Base-by-base conservation (phyloP, 35 echinoderm and acorn worm species). In the Patiria miniata region DNA sequence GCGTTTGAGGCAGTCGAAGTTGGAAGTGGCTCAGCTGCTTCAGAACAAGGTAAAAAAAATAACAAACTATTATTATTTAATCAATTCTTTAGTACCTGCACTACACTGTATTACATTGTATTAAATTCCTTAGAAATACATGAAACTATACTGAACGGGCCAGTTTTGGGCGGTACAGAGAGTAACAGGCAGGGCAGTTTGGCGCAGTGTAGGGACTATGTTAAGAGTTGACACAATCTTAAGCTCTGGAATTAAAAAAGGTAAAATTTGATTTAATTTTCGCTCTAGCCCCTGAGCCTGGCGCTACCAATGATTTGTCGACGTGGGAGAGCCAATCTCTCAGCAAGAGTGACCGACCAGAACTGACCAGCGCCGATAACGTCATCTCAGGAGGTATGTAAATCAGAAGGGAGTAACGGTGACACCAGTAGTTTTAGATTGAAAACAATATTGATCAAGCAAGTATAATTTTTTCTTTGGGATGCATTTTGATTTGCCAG, bases 311-410 rank as follows among this genome's bases (percentile, higher is more conserved):
- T 85, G 89, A 94, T 18, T 22, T 90, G 39, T 93, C 95, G 15
- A 42, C 83, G 10, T 94, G 92, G 85, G 68, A 88, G 28, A 89
- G 95, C 52, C 95, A 97, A 78, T 38, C 89, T 5, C 68, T 97
- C 59, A 79, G 78, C 39, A 97, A 91, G 81, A 97, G 95, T 89
- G 95, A 97, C 81, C 84, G 95, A 38, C 95, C 95, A 81, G 95
- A 97, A 61, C 81, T 97, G 88, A 97, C 95, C 69, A 97, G 95
- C 89, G 91, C 95, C 55, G 89, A 91, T 2, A 89, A 53, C 0
- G 92, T 97, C 37, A 94, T 94, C 26, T 97, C 94, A 51, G 94
- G 94, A 90, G 94, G 93, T 95, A 83, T 51, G 87, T n/a, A 21
- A 59, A 36, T 77, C 36, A 29, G 76, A 78, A 21, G 38, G 50